Percentiles rank a stretch among this genome's conserved stretches.
These are phyloP conservation scores for Lycodopsis pacificus DNA, from an alignment of 2,797 vertebrate genomes.

Conservation along the genomic window DNA sequence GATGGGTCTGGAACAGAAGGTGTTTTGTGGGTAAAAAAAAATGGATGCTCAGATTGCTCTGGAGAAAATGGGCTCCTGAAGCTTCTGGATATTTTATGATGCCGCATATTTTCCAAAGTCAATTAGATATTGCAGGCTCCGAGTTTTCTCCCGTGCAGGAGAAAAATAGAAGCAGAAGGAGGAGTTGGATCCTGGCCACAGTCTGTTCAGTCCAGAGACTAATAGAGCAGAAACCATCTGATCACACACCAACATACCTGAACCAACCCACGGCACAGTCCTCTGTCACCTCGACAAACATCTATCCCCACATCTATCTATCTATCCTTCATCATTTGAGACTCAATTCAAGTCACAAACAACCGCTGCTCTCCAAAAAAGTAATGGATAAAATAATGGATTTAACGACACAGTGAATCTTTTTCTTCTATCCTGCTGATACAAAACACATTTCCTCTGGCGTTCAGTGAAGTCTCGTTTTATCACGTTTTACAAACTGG, in stretches of 20 bases:
- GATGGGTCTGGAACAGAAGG: slow-evolving; percentile 4
- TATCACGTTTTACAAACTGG: not conserved
- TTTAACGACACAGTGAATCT: not conserved
- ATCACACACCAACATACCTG: slow-evolving; percentile 8
- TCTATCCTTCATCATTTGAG: not conserved
- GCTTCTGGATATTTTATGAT: slow-evolving; percentile 30
- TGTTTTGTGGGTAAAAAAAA: slow-evolving; percentile 22
- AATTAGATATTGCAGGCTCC: not conserved
- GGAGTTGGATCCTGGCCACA: not conserved
- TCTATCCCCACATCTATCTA: too few relatives aligned
- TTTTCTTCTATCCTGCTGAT: not conserved
- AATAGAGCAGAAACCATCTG: slow-evolving; percentile 6
- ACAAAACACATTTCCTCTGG: not conserved
- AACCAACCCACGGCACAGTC: not conserved
- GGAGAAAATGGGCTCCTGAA: slow-evolving; percentile 3
- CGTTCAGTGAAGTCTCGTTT: not conserved
- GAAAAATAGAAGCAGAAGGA: not conserved
- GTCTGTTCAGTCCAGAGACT: slow-evolving; percentile 4
- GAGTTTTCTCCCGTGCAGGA: not conserved
- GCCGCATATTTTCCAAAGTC: slow-evolving; percentile 3
- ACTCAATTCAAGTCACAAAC: not conserved
- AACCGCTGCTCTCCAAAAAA: not conserved
- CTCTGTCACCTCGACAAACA: not conserved
- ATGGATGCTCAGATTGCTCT: not conserved
- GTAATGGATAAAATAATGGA: not conserved